Conservation (phyloP, 2,113 vertebrate species). For the Porphyrio hochstetteri region DNA sequence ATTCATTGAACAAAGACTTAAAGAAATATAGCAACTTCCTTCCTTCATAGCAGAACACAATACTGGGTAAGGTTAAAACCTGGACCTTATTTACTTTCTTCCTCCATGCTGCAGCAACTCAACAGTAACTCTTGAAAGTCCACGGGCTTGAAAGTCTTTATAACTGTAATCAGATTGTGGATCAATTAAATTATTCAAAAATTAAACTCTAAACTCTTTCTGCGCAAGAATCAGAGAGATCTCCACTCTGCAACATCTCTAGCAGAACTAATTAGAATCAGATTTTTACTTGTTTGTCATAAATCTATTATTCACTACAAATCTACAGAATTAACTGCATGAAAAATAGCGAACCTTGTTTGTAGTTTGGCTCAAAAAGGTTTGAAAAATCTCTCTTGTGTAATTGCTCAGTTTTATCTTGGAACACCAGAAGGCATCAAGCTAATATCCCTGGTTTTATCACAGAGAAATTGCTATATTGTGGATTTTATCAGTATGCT, state of each 20-base stretch:
- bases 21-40: background rate
- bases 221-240: background rate
- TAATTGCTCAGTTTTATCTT: conserved; percentile 38
- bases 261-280: conserved; percentile 36
- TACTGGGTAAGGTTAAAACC: background rate
- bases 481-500: background rate
- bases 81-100: background rate
- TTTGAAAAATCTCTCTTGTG: conserved; percentile 27
- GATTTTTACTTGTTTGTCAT: conserved; percentile 6
- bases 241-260: background rate
- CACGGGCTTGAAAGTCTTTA: background rate
- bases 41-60: background rate
- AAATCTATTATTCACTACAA: background rate
- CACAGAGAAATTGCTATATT: background rate
- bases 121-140: background rate
- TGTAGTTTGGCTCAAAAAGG: background rate
- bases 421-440: conserved; percentile 27
- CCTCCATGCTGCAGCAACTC: background rate
- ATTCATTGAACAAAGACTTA: background rate
- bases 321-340: background rate
- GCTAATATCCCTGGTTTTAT: conserved; percentile 15
- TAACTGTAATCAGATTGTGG: background rate
- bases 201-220: background rate
- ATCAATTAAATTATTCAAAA: background rate
- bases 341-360: conserved; percentile 7